Evolutionary conservation across 2,888 invertebrate species (phyloP).

Genomic region (Tinea semifulvella): DNA sequence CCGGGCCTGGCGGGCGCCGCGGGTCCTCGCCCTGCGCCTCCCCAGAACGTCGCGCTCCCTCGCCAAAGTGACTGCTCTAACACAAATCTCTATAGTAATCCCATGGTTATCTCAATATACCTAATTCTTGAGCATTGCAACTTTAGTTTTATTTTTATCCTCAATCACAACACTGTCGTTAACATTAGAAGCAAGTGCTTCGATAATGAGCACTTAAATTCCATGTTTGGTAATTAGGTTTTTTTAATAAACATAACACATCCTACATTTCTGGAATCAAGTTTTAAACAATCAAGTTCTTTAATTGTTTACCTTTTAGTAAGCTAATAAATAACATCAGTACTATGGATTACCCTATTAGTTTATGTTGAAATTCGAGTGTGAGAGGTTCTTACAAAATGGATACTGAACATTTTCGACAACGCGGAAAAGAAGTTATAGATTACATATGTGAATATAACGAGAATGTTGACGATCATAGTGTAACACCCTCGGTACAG

Average conservation of each 20-base stretch:
- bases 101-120: constrained; percentile 5
- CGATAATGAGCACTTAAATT: too few species aligned
- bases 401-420: constrained; percentile 80
- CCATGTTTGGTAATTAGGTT: constrained; percentile 4
- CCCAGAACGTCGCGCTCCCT: constrained; percentile 65
- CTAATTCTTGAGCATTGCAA: constrained; percentile 10
- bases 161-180: too few species aligned
- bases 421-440: constrained; percentile 81
- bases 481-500: constrained; percentile 80
- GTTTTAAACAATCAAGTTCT: not conserved
- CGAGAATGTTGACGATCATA: constrained; percentile 70
- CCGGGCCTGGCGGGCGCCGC: constrained; percentile 69
- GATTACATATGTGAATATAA: constrained; percentile 85
- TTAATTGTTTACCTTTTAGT: not conserved
- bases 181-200: too few species aligned
- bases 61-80: constrained; percentile 25
- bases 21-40: constrained; percentile 78
- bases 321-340: not conserved
- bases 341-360: not conserved
- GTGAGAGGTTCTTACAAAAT: constrained; percentile 43
- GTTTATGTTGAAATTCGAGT: not conserved
- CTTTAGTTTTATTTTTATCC: not conserved
- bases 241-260: constrained; percentile 10
- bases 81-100: not conserved
- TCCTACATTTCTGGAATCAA: not conserved